A percentile compares a stretch with the other conserved stretches of the same genome.
phyloP scores from a whole-genome alignment of 2,888 invertebrate genomes.

The Kuschelorhynchus macadamiae region DNA sequence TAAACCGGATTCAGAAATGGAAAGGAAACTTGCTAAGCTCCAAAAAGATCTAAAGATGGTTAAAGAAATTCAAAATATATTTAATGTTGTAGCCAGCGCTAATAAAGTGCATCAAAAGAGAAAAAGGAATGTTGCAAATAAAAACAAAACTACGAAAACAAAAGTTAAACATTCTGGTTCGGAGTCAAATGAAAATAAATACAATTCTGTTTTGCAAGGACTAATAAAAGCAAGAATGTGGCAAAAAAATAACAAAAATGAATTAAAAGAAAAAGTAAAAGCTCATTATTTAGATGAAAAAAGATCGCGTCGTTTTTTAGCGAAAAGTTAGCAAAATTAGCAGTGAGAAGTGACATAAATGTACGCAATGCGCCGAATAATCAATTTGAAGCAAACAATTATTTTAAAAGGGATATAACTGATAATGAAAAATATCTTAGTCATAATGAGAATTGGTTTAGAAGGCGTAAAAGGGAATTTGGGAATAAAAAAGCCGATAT shows the following conservation, averaged over 20 bases:
- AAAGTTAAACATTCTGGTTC: not conserved
- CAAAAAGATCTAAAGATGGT: constrained; percentile 56
- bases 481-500: not conserved
- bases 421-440: constrained; percentile 3
- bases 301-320: constrained; percentile 40
- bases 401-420: not conserved
- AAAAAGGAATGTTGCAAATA: not conserved
- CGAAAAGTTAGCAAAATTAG: constrained; percentile 41
- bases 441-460: not conserved
- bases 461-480: not conserved
- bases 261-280: not conserved
- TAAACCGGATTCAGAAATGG: not conserved
- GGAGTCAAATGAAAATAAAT: constrained; percentile 13
- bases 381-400: not conserved
- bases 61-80: constrained; percentile 56
- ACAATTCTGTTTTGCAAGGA: constrained; percentile 21
- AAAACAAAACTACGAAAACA: constrained; percentile 26
- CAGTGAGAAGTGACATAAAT: constrained; percentile 7
- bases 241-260: constrained; percentile 24
- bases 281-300: constrained; percentile 8
- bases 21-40: constrained; percentile 42
- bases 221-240: constrained; percentile 33
- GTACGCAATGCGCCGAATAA: not conserved
- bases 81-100: constrained; percentile 48
- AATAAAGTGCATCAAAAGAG: not conserved